These are phyloP conservation scores for Forbesichthys papilliferus DNA, from an alignment of 2,113 vertebrate species.

Conservation along the genomic window DNA sequence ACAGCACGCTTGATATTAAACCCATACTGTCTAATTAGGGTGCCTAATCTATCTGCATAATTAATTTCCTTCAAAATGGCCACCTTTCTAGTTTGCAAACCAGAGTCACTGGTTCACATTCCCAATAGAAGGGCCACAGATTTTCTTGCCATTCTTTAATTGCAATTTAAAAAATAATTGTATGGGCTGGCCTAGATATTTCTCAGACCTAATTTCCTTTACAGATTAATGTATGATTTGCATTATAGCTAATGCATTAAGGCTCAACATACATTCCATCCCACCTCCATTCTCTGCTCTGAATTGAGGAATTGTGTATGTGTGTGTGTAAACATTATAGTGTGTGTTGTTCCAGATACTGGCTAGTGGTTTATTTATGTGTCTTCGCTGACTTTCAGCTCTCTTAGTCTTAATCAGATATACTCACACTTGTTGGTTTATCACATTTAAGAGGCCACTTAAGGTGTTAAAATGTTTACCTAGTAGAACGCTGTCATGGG, in stretches of 20 bases:
- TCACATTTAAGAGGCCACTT: slow-evolving; percentile 4
- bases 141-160: slow-evolving; percentile 36
- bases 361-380: not conserved
- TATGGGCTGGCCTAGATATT: slow-evolving; percentile 46
- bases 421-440: slow-evolving; percentile 1
- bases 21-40: slow-evolving; percentile 36
- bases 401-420: slow-evolving; percentile 12
- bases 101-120: slow-evolving; percentile 43
- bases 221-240: slow-evolving; percentile 48
- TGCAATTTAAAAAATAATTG: slow-evolving; percentile 38
- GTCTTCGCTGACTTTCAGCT: not conserved
- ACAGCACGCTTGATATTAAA: slow-evolving; percentile 24
- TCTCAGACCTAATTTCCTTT: slow-evolving; percentile 48
- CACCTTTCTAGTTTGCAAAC: slow-evolving; percentile 27
- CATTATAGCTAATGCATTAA: slow-evolving; percentile 22
- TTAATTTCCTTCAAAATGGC: slow-evolving; percentile 39
- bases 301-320: no score
- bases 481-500: slow-evolving; percentile 7
- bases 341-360: not conserved
- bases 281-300: no score
- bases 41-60: slow-evolving; percentile 36
- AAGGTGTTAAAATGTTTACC: slow-evolving; percentile 22
- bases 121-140: slow-evolving; percentile 32
- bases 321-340: slow-evolving; percentile 3
- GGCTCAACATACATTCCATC: slow-evolving; percentile 30